Conservation (phyloP, 2,113 vertebrate species). For the Myrmecophaga tridactyla region DNA sequence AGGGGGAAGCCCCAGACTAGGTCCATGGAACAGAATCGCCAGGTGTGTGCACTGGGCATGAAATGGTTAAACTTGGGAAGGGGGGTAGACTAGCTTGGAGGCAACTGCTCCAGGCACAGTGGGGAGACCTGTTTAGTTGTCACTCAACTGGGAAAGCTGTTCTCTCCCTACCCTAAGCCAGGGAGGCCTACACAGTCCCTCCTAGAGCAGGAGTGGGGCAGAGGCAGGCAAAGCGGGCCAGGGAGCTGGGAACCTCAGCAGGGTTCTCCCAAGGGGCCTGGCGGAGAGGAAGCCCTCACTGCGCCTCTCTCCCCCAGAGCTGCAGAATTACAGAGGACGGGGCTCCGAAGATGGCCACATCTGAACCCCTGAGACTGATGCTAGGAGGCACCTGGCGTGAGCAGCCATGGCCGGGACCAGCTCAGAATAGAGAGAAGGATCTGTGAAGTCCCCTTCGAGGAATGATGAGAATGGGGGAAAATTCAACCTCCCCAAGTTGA, state of each 20-base stretch:
- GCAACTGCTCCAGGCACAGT: not conserved
- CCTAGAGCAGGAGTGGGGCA: too few relatives aligned
- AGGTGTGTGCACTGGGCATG: not conserved
- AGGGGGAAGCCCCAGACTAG: too few relatives aligned
- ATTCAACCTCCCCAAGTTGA: too few relatives aligned
- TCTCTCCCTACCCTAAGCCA: not conserved
- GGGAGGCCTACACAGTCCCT: not conserved
- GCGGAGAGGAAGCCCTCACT: not conserved
- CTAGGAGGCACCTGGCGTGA: too few relatives aligned
- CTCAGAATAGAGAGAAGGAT: not conserved
- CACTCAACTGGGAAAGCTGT: not conserved
- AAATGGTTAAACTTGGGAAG: not conserved
- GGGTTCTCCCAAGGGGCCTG: not conserved
- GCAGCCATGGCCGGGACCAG: too few relatives aligned
- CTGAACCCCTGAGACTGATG: rapidly evolving
- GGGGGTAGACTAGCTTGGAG: not conserved
- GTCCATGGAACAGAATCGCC: not conserved
- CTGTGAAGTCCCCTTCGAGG: too few relatives aligned
- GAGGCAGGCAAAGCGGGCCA: not conserved
- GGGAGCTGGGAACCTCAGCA: not conserved
- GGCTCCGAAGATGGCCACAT: rapidly evolving
- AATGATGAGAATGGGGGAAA: too few relatives aligned
- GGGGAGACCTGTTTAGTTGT: not conserved
- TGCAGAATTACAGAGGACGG: rapidly evolving
- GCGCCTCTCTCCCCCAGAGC: rapidly evolving